Conservation (phyloP, 2,888 invertebrate genomes). For the Coleophora deauratella region DNA sequence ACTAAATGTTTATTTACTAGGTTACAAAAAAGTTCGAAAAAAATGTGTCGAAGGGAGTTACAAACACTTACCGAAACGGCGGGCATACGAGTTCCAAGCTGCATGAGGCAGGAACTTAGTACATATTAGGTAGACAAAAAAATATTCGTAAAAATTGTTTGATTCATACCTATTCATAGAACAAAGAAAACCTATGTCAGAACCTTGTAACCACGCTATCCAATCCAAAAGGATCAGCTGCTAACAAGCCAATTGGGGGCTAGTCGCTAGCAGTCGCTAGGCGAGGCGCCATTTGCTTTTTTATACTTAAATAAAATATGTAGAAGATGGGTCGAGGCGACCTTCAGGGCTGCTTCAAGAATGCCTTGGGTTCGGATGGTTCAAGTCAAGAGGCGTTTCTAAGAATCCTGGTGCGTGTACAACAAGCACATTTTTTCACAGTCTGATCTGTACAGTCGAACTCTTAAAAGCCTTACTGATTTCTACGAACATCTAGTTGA, state of each 20-base stretch:
- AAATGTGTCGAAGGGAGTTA: no score
- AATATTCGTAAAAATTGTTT: no score
- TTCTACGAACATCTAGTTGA: not conserved
- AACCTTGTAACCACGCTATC: constrained; percentile 3
- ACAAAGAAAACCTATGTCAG: no score
- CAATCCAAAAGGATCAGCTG: no score
- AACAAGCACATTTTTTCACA: constrained; percentile 50
- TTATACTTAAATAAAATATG: constrained; percentile 31
- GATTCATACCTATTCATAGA: no score
- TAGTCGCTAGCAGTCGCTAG: no score
- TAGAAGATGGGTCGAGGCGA: constrained; percentile 31
- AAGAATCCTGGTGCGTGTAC: constrained; percentile 51
- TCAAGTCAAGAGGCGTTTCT: constrained; percentile 55
- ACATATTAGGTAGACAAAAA: no score
- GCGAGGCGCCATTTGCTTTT: constrained; percentile 23
- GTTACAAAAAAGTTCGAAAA: no score
- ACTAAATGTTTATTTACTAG: no score
- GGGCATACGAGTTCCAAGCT: no score
- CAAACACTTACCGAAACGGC: no score
- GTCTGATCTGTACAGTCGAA: constrained; percentile 12
- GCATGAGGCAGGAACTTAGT: no score
- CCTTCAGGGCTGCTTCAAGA: constrained; percentile 53
- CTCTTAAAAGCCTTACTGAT: not conserved
- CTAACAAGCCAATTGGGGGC: constrained; percentile 17
- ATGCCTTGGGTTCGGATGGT: constrained; percentile 39